Conservation (phyloP, 2,113 vertebrate genomes). For the Psilopsiagon aurifrons region DNA sequence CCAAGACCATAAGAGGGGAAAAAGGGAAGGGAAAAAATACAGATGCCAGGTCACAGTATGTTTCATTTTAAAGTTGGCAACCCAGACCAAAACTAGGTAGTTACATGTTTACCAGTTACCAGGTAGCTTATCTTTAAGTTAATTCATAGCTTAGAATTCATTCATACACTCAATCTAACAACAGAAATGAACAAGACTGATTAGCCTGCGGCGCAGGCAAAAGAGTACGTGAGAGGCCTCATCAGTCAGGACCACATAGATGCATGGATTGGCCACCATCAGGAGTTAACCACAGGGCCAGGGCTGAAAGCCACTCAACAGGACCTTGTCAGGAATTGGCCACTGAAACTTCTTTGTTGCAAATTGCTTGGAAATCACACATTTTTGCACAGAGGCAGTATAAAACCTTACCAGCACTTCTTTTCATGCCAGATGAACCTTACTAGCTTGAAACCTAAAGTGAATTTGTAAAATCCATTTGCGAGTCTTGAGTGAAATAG, state of each 20-base stretch:
- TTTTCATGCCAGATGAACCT: background rate
- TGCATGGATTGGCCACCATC: background rate
- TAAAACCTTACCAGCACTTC: background rate
- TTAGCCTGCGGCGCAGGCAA: background rate
- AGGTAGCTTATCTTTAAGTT: background rate
- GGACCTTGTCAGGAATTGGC: background rate
- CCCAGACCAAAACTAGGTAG: background rate
- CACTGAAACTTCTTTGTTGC: background rate
- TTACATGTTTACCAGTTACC: background rate
- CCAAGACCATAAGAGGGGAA: background rate
- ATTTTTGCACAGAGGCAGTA: background rate
- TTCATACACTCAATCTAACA: background rate
- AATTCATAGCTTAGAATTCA: background rate
- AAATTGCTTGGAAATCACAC: background rate
- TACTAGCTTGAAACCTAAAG: background rate
- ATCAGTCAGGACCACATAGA: background rate
- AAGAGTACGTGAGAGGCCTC: background rate
- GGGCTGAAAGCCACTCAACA: background rate
- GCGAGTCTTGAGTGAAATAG: background rate
- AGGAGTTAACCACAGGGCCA: background rate
- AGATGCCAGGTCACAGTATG: background rate
- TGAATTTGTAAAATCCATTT: background rate
- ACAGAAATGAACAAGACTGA: background rate
- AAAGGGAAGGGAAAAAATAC: background rate
- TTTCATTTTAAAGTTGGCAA: background rate